Percentiles rank a stretch among this genome's conserved stretches.
Evolutionary conservation across 2,113 vertebrate genomes (phyloP).

Genomic region (Hydrolagus affinis): DNA sequence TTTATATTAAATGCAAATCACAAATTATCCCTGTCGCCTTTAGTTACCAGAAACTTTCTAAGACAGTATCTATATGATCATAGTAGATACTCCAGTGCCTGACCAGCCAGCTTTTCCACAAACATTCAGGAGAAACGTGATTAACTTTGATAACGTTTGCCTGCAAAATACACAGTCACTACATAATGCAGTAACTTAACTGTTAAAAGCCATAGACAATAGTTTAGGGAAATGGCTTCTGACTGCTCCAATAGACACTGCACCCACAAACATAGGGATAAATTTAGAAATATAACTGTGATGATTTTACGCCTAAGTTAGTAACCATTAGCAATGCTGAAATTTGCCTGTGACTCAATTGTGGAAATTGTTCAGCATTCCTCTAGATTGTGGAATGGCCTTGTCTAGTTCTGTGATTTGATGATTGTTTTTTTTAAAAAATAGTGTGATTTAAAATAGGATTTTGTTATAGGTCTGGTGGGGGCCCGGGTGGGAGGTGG

Average conservation of each 20-base stretch:
- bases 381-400: too few relatives aligned
- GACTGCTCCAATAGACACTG: not conserved
- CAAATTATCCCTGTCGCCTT: too few relatives aligned
- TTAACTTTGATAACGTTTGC: not conserved
- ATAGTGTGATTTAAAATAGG: too few relatives aligned
- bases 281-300: not conserved
- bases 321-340: not conserved
- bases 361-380: not conserved
- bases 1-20: too few relatives aligned
- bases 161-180: not conserved
- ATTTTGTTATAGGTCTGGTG: too few relatives aligned
- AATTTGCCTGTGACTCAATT: not conserved
- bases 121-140: not conserved
- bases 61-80: not conserved
- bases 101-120: not conserved
- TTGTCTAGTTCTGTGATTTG: too few relatives aligned
- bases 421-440: too few relatives aligned
- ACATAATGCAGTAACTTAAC: not conserved
- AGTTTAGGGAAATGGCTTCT: not conserved
- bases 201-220: not conserved
- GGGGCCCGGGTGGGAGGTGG: too few relatives aligned
- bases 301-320: not conserved
- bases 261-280: not conserved
- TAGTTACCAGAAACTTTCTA: not conserved
- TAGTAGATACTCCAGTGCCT: not conserved